These are phyloP conservation scores for Netelia fuscicornis DNA, from an alignment of 2,888 invertebrate genomes.

Conservation along the genomic window DNA sequence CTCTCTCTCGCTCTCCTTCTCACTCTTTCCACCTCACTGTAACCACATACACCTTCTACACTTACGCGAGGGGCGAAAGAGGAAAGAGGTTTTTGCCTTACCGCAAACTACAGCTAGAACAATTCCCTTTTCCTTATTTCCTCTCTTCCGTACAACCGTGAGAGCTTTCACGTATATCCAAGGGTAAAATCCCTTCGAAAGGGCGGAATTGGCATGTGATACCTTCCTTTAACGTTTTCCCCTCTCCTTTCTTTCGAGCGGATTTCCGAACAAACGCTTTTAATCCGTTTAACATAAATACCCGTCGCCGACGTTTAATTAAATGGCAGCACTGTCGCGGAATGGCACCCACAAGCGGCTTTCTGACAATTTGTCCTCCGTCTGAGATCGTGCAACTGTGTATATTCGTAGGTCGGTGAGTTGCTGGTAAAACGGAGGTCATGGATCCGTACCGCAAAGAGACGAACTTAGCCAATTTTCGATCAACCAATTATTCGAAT, in stretches of 20 bases:
- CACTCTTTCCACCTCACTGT: too few species aligned
- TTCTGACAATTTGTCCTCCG: conserved; percentile 33
- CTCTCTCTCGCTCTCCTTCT: conserved; percentile 5
- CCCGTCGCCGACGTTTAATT: conserved; percentile 74
- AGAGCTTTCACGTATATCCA: conserved; percentile 19
- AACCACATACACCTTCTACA: conserved; percentile 7
- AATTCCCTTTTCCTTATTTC: conserved; percentile 48
- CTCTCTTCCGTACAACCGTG: conserved; percentile 12
- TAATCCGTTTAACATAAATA: conserved; percentile 80
- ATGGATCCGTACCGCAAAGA: background rate
- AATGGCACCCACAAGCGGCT: conserved; percentile 48
- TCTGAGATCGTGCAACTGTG: conserved; percentile 1
- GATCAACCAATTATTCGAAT: too few species aligned
- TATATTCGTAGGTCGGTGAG: background rate
- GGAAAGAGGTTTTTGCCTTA: conserved; percentile 45
- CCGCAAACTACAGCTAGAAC: conserved; percentile 45
- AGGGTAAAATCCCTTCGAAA: conserved; percentile 24
- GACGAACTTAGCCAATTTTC: background rate
- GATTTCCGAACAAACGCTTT: conserved; percentile 76
- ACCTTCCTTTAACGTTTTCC: conserved; percentile 54
- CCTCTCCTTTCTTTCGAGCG: conserved; percentile 62
- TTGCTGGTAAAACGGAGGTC: background rate
- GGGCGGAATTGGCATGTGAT: conserved; percentile 50
- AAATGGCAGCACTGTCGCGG: conserved; percentile 67
- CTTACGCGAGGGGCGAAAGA: conserved; percentile 19